A percentile compares a stretch with the other conserved stretches of the same genome.
phyloP scores from a whole-genome alignment of 2,888 invertebrate genomes.

The Drosophila mercatorum region DNA sequence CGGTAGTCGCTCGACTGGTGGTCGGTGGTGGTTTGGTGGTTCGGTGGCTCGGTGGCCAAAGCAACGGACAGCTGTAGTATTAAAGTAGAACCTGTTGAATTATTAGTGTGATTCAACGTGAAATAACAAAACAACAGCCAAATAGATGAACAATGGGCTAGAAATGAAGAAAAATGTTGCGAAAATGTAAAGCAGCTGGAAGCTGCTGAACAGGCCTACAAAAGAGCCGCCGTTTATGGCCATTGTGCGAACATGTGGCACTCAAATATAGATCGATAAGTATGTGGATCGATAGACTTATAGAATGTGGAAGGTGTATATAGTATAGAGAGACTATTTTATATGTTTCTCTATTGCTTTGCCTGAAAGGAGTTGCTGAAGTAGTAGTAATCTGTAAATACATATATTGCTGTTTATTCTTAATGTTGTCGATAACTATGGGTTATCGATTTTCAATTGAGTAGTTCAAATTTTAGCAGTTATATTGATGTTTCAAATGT shows the following conservation, averaged over 20 bases:
- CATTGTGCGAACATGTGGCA: background rate
- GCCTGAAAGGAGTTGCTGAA: too few relatives aligned
- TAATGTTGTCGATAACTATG: too few relatives aligned
- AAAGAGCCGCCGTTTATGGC: background rate
- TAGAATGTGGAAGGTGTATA: too few relatives aligned
- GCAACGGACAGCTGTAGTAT: conserved; percentile 33
- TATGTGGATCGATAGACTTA: background rate
- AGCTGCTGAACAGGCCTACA: background rate
- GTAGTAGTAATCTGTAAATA: too few relatives aligned
- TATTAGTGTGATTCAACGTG: conserved; percentile 51
- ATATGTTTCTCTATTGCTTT: too few relatives aligned
- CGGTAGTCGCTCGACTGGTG: conserved; percentile 57
- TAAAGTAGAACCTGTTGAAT: conserved; percentile 67
- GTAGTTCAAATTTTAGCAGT: too few relatives aligned
- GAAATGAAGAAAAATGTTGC: conserved; percentile 16
- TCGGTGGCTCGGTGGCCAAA: conserved; percentile 22
- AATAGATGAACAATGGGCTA: conserved; percentile 33
- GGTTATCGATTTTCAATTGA: too few relatives aligned
- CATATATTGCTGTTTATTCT: too few relatives aligned
- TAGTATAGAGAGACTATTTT: too few relatives aligned
- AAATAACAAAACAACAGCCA: conserved; percentile 5
- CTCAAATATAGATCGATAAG: background rate
- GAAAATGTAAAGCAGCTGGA: conserved; percentile 7
- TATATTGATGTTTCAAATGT: too few relatives aligned
- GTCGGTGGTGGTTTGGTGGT: conserved; percentile 17